These are phyloP conservation scores for Episyrphus balteatus DNA, from an alignment of 1,140 invertebrate genomes.

Conservation along the genomic window DNA sequence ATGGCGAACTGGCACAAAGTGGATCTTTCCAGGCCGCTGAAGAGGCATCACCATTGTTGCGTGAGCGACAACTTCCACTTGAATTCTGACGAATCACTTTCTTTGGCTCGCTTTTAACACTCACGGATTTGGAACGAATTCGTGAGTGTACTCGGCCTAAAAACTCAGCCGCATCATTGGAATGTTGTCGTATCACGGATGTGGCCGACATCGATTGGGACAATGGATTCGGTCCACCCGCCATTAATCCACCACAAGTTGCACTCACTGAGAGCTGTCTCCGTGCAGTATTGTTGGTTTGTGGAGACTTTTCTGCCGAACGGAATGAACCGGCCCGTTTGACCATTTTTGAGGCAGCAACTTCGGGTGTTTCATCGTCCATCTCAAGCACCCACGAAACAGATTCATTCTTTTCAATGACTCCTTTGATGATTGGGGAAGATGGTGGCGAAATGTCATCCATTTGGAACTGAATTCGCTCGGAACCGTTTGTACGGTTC, in stretches of 20 bases:
- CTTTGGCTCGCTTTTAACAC: slow-evolving; percentile 5
- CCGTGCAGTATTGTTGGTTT: slow-evolving; percentile 18
- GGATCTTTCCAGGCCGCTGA: slow-evolving; percentile 10
- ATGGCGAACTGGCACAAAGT: slow-evolving; percentile 23
- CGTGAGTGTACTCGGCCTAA: slow-evolving; percentile 13
- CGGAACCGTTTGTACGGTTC: slow-evolving; percentile 8
- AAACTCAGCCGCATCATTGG: slow-evolving; percentile 6
- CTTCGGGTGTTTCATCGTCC: slow-evolving; percentile 54
- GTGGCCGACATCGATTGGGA: slow-evolving; percentile 46
- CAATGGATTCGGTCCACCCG: slow-evolving; percentile 34
- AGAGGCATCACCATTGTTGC: slow-evolving; percentile 1
- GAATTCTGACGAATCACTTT: slow-evolving; percentile 5
- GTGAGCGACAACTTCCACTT: slow-evolving; percentile 3
- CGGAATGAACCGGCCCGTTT: slow-evolving; percentile 44
- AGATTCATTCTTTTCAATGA: slow-evolving; percentile 71
- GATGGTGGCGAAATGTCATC: slow-evolving; percentile 41
- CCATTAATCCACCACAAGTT: slow-evolving; percentile 9
- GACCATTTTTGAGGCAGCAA: slow-evolving; percentile 47
- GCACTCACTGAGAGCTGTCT: slow-evolving; percentile 32
- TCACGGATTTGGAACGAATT: slow-evolving; percentile 27
- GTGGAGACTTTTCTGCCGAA: slow-evolving; percentile 24
- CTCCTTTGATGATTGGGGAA: slow-evolving; percentile 58
- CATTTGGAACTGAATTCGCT: slow-evolving; percentile 6
- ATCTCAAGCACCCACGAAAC: slow-evolving; percentile 74
- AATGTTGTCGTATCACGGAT: slow-evolving; percentile 25